Base-by-base conservation (phyloP, 64 coral and sea anemone genomes). In the Pachyseris speciosa region DNA sequence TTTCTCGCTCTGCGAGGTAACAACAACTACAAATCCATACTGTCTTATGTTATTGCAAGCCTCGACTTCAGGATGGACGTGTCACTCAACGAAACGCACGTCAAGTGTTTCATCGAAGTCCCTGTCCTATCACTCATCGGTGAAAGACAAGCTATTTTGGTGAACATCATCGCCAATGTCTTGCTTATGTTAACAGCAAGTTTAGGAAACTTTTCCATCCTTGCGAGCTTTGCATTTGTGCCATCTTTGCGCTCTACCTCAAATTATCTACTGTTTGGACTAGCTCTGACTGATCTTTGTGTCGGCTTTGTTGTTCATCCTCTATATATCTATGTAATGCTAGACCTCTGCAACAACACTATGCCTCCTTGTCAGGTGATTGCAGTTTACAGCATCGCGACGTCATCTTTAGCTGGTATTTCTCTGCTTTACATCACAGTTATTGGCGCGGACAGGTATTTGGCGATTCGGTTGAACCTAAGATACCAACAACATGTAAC, bases 271-370 rank as follows among this genome's bases (percentile, higher is more conserved):
- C 44, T 78, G 7, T 19, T 78, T 7, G 74, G 74, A 16, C 52
- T 78, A n/a, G 74, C 47, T 33, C 52, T 78, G 74, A 78, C 74
- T 29, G 74, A 78, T 53, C 45, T 78, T 34, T 40, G 43, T 33
- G 74, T 78, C 1, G 74, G 74, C 50, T 26, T 52, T 32, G 47
- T 78, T 0, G 74, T 78, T 52, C 74, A 78, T 78, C 74, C 74
- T 15, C 32, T 52, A 45, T 78, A 78, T n/a, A 78, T 78, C 16
- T 16, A 7, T 51, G 74, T 78, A 6, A 10, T 78, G 25, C 17
- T 78, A 16, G 19, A 28, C 74, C 22, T 78, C 29, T 78, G 52
- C 74, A 52, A 32, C 13, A 32, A 78, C 44, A 28, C 44, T 22
- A 13, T 33, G 9, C 74, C 74, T 16, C 74, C 28, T 2, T 78